These are phyloP conservation scores for Platysternon megacephalum DNA, from an alignment of 2,113 vertebrate species.

Conservation along the genomic window DNA sequence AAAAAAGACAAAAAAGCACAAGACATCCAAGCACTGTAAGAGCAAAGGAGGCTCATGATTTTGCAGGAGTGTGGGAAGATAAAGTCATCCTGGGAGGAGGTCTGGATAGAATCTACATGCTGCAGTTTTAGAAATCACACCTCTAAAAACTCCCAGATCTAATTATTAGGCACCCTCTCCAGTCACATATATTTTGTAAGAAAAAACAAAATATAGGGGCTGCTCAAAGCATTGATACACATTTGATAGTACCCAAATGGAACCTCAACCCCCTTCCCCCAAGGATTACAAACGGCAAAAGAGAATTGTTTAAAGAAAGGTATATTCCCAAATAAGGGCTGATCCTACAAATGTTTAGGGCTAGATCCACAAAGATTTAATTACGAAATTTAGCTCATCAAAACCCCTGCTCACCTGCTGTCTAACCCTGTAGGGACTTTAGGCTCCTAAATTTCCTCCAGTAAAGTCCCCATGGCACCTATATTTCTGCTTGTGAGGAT, in stretches of 20 bases:
- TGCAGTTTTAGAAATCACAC: fast-evolving
- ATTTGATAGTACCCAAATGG: not conserved
- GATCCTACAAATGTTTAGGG: not conserved
- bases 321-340: not conserved
- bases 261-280: not conserved
- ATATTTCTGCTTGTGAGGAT: not conserved
- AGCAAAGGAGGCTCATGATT: not conserved
- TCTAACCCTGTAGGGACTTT: not conserved
- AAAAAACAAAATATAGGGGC: not conserved
- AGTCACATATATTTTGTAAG: not conserved
- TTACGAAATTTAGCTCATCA: not conserved
- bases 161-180: not conserved
- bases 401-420: not conserved
- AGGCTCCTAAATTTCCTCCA: not conserved
- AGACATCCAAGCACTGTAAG: not conserved
- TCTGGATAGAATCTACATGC: not conserved
- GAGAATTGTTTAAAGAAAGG: not conserved
- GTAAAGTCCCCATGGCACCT: not conserved
- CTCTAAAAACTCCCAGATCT: not conserved
- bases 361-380: not conserved
- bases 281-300: not conserved
- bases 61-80: not conserved
- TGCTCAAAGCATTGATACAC: not conserved
- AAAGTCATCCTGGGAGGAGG: not conserved
- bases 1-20: not conserved